Percentiles rank a stretch among this genome's conserved stretches.
Conservation (phyloP, 2,888 invertebrate species). For the Cataglyphis rosenhaueri region DNA sequence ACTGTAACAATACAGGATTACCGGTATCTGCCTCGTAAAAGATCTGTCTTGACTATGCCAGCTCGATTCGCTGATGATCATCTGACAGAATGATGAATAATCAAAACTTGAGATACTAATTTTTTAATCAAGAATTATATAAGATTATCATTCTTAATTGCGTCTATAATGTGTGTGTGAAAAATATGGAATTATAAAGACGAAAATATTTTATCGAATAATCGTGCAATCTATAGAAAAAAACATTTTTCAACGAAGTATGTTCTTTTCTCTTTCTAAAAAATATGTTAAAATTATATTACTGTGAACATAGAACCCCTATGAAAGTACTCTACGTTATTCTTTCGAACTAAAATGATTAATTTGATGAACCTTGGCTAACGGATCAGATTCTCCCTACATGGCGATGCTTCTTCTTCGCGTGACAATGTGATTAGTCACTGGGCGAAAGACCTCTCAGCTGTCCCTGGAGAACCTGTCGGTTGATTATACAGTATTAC, state of each 20-base stretch:
- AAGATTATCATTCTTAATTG: background rate
- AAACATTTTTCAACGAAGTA: background rate
- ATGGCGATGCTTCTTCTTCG: conserved; percentile 33
- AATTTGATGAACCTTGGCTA: conserved; percentile 21
- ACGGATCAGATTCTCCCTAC: background rate
- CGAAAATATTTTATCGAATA: background rate
- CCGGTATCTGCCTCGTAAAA: conserved; percentile 43
- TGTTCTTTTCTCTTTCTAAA: background rate
- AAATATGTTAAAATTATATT: background rate
- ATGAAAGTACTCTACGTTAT: background rate
- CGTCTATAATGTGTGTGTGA: background rate
- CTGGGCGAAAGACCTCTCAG: conserved; percentile 49
- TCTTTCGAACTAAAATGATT: background rate
- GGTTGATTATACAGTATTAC: conserved; percentile 32
- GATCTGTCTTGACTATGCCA: conserved; percentile 46
- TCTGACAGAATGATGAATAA: background rate
- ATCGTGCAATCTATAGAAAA: background rate
- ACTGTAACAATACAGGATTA: conserved; percentile 57
- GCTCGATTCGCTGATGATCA: conserved; percentile 19
- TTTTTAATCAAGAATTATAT: background rate
- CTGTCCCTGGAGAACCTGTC: conserved; percentile 13
- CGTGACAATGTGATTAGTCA: conserved; percentile 29
- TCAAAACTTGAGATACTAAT: background rate
- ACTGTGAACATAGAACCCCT: background rate
- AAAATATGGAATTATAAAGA: background rate